These are phyloP conservation scores for Brenthis hecate DNA, from an alignment of 2,888 invertebrate genomes.

Conservation along the genomic window DNA sequence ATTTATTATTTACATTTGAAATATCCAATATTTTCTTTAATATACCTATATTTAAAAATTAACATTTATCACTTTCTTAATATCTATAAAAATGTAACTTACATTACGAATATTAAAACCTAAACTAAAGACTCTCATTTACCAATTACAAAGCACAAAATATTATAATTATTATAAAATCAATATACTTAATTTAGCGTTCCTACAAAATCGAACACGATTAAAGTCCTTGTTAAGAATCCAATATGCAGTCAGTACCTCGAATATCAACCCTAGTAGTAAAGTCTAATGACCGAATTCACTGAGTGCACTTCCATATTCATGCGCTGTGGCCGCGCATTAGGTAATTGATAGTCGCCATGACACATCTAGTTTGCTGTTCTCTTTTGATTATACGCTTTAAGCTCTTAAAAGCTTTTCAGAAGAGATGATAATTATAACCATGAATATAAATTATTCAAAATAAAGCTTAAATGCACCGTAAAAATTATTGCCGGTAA, in stretches of 20 bases:
- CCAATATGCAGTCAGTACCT: conserved; percentile 8
- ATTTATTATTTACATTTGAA: too few relatives aligned
- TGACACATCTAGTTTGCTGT: conserved; percentile 26
- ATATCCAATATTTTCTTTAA: too few relatives aligned
- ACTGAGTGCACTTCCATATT: conserved; percentile 65
- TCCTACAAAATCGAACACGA: neutral
- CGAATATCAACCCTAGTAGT: conserved; percentile 32
- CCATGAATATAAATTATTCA: too few relatives aligned
- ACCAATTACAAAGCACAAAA: too few relatives aligned
- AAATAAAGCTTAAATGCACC: too few relatives aligned
- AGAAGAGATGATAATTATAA: too few relatives aligned
- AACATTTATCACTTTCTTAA: neutral
- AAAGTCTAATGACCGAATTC: conserved; percentile 61
- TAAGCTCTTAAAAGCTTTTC: conserved; percentile 1
- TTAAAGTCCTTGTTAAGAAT: neutral
- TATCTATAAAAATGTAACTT: too few relatives aligned
- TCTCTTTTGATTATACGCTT: conserved; percentile 14
- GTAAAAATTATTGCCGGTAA: too few relatives aligned
- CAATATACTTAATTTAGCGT: neutral
- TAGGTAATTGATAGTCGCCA: conserved; percentile 60
- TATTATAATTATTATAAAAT: too few relatives aligned
- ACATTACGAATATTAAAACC: too few relatives aligned
- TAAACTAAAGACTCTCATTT: too few relatives aligned
- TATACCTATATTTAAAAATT: neutral
- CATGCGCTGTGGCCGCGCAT: conserved; percentile 58